Conservation (phyloP, 2,113 vertebrate genomes). For the Geothlypis trichas region DNA sequence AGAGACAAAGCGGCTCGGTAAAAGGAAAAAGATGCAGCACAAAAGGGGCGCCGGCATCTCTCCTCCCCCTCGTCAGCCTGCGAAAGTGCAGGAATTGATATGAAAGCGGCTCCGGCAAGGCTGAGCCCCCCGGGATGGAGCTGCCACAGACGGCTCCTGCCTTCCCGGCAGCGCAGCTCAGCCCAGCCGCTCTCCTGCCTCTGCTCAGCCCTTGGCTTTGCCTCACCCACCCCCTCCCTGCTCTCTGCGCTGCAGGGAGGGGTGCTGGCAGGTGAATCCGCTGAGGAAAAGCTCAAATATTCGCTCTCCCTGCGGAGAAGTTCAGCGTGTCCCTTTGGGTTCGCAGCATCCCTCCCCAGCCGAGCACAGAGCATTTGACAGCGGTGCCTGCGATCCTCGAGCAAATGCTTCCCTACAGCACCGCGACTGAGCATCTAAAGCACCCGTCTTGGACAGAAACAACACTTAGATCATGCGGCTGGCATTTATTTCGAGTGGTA, state of each 20-base stretch:
- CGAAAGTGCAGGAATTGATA: background rate
- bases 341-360: background rate
- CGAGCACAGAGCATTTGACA: background rate
- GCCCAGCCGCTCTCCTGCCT: background rate
- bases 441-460: background rate
- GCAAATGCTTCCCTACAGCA: background rate
- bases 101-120: background rate
- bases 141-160: background rate
- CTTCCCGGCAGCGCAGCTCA: background rate
- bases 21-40: background rate
- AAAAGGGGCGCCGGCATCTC: background rate
- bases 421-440: background rate
- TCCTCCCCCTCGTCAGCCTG: background rate
- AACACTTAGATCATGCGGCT: background rate
- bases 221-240: background rate
- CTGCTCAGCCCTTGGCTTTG: background rate
- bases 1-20: background rate
- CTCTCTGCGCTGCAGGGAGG: background rate
- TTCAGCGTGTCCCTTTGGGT: background rate
- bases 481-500: background rate
- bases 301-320: background rate
- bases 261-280: background rate
- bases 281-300: background rate
- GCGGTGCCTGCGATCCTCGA: background rate
- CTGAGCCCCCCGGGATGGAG: background rate